phyloP scores from a whole-genome alignment of 2,797 vertebrate species.

The Heteromormyrus szaboi region DNA sequence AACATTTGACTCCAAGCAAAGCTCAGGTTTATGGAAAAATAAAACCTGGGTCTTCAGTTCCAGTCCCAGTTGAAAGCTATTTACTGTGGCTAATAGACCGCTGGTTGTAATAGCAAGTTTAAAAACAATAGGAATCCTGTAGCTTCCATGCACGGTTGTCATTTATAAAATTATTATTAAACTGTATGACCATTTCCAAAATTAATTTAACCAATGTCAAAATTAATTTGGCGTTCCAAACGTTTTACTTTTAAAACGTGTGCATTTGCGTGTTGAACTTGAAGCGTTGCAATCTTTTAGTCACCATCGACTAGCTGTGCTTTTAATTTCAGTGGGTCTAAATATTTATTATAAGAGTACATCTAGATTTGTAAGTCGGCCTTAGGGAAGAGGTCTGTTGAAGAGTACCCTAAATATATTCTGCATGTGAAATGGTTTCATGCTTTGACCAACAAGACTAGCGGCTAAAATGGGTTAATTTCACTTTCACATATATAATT shows the following conservation, averaged over 20 bases:
- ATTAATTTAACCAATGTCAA: not conserved
- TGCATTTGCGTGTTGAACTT: not conserved
- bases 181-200: not conserved
- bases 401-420: not conserved
- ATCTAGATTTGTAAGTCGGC: not conserved
- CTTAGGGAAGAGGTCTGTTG: not conserved
- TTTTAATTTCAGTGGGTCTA: not conserved
- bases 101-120: not conserved
- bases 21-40: not conserved
- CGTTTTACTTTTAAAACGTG: not conserved
- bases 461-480: not conserved
- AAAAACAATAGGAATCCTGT: not conserved
- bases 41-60: not conserved
- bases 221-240: not conserved
- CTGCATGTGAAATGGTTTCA: not conserved
- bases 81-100: not conserved
- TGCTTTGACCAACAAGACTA: not conserved
- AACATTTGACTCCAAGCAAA: not conserved
- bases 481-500: not conserved
- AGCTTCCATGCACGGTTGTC: not conserved
- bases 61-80: not conserved
- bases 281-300: not conserved
- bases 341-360: not conserved
- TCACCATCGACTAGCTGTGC: not conserved
- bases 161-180: not conserved